phyloP scores from a whole-genome alignment of 2,113 vertebrate species.

The Dascyllus trimaculatus region DNA sequence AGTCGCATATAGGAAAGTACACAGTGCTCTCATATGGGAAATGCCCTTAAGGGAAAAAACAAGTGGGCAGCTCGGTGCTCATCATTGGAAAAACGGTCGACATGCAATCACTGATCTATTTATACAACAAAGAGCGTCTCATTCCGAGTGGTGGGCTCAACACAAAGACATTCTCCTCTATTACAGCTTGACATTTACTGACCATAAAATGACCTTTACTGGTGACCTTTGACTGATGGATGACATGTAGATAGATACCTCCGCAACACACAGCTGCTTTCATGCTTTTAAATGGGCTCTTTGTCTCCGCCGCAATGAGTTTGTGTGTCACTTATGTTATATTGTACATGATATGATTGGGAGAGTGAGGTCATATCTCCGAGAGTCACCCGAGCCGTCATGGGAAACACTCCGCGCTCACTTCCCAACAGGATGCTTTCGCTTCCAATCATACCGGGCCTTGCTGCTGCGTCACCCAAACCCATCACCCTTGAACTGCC shows the following conservation, averaged over 20 bases:
- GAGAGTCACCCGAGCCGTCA: conserved; percentile 7
- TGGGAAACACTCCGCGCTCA: conserved; percentile 26
- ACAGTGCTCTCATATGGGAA: background rate
- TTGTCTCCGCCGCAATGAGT: conserved; percentile 30
- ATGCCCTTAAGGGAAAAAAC: background rate
- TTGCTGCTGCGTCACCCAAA: conserved; percentile 6
- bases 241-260: conserved; percentile 36
- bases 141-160: conserved; percentile 3
- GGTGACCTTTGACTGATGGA: conserved; percentile 47
- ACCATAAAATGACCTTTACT: conserved; percentile 32
- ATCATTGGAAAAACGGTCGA: background rate
- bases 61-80: background rate
- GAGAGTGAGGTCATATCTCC: conserved; percentile 23
- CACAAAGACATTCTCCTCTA: conserved; percentile 38
- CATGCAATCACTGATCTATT: conserved; percentile 30
- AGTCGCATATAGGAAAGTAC: background rate
- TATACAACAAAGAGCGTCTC: conserved; percentile 17
- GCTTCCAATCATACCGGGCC: conserved; percentile 24
- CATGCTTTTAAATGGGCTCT: conserved; percentile 25
- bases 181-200: conserved; percentile 59
- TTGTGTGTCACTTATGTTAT: background rate
- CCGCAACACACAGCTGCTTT: conserved; percentile 24
- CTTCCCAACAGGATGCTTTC: conserved; percentile 30
- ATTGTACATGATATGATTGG: conserved; percentile 33
- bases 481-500: conserved; percentile 39